Percentiles rank a stretch among this genome's conserved stretches.
phyloP scores from a whole-genome alignment of 2,113 vertebrate species.

The Albula goreensis region DNA sequence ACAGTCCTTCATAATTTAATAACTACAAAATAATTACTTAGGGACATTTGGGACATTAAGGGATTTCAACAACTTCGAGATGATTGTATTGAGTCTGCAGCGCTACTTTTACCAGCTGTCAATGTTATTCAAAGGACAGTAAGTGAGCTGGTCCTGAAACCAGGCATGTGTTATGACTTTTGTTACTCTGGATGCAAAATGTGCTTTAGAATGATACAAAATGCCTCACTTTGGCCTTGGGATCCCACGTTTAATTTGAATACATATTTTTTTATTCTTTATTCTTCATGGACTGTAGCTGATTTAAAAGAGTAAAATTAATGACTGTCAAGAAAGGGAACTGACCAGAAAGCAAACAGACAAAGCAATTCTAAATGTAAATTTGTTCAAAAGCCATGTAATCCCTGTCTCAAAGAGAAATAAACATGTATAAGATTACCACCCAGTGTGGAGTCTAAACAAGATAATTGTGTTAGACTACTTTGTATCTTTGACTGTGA shows the following conservation, averaged over 20 bases:
- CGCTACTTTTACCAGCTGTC: not conserved
- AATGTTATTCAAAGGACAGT: not conserved
- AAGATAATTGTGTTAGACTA: conserved; percentile 6
- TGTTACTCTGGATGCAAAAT: not conserved
- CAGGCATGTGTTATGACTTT: too few relatives aligned
- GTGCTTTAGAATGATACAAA: not conserved
- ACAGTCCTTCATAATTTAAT: conserved; percentile 37
- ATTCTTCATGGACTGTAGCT: not conserved
- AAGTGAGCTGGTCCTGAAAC: not conserved
- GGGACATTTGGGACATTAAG: conserved; percentile 35
- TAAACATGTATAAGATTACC: conserved; percentile 9
- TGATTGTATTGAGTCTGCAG: conserved; percentile 26
- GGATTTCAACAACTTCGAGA: conserved; percentile 36
- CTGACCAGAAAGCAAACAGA: conserved; percentile 11
- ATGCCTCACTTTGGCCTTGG: not conserved
- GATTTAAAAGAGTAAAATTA: not conserved
- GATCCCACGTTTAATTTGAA: not conserved
- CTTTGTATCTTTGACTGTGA: not conserved
- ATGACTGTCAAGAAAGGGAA: not conserved
- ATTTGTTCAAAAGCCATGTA: conserved; percentile 21
- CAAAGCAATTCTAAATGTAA: conserved; percentile 23
- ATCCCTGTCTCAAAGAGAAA: conserved; percentile 19
- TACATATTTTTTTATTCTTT: not conserved
- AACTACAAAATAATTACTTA: conserved; percentile 32
- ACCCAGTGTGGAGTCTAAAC: conserved; percentile 17